These are phyloP conservation scores for Aplochiton taeniatus DNA, from an alignment of 2,797 vertebrate genomes.

Conservation along the genomic window DNA sequence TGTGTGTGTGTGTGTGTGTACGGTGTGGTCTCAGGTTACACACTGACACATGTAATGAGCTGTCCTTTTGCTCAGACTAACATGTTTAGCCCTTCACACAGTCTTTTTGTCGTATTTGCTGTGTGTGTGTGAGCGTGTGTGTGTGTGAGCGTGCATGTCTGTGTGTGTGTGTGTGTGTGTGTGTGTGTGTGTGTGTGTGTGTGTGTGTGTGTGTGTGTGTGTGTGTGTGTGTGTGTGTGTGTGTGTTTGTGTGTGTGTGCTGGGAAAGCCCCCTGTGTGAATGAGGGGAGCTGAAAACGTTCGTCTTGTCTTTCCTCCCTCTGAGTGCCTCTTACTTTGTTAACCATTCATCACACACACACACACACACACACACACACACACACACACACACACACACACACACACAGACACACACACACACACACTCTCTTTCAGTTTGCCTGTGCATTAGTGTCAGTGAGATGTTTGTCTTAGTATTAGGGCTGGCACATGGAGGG, in stretches of 20 bases:
- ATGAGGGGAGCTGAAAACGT: neutral
- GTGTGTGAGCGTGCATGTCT: no score
- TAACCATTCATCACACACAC: slow-evolving; percentile 8
- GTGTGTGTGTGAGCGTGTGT: no score
- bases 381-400: slow-evolving; percentile 1
- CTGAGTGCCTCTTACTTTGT: slow-evolving; percentile 1
- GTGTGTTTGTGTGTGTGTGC: neutral
- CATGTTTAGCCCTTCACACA: no score
- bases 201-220: no score
- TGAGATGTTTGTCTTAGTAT: slow-evolving; percentile 4
- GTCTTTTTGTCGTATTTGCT: no score
- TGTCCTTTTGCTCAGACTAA: no score
- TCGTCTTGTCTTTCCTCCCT: slow-evolving; percentile 9
- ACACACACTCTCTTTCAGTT: neutral
- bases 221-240: neutral
- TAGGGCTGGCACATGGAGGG: neutral
- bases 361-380: neutral
- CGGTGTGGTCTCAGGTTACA: neutral
- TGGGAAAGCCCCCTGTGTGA: neutral
- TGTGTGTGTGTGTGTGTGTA: no score
- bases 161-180: no score
- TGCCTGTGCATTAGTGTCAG: slow-evolving; percentile 7
- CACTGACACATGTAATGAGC: no score
- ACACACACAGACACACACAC: neutral
- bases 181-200: neutral